These are phyloP conservation scores for Ormia ochracea DNA, from an alignment of 2,888 invertebrate genomes.

Conservation along the genomic window DNA sequence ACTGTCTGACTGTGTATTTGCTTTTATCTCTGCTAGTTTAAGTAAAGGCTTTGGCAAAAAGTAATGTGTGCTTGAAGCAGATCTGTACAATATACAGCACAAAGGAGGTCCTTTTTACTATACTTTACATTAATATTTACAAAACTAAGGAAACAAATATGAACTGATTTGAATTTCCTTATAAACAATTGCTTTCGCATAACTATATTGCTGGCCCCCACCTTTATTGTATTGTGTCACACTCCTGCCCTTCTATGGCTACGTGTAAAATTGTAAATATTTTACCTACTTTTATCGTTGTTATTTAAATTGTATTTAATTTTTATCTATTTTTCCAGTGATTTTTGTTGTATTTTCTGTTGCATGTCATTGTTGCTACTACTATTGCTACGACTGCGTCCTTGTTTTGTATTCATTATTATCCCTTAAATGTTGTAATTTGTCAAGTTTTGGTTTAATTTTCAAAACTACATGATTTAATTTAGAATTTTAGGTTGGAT, in stretches of 20 bases:
- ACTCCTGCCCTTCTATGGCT: neutral
- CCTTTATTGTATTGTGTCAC: neutral
- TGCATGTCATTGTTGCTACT: slow-evolving; percentile 12
- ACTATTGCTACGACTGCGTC: neutral
- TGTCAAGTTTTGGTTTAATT: slow-evolving; percentile 61
- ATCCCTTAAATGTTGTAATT: slow-evolving; percentile 57
- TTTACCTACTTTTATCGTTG: slow-evolving; percentile 57
- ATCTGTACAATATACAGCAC: neutral
- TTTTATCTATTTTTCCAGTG: slow-evolving; percentile 62
- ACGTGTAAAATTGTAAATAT: slow-evolving; percentile 30
- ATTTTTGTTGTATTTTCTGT: slow-evolving; percentile 45
- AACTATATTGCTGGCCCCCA: neutral
- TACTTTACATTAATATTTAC: no score
- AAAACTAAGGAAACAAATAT: neutral
- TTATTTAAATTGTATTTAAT: slow-evolving; percentile 62
- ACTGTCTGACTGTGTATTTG: slow-evolving; percentile 1
- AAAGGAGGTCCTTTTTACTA: no score
- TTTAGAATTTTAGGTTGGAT: slow-evolving; percentile 33
- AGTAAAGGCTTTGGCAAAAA: slow-evolving; percentile 38
- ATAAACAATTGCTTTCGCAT: neutral
- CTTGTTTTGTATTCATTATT: slow-evolving; percentile 37
- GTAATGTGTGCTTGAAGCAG: neutral
- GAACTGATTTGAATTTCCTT: neutral
- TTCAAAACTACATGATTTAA: slow-evolving; percentile 61
- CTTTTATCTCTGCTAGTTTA: slow-evolving; percentile 30